phyloP scores from a whole-genome alignment of 2,888 invertebrate genomes.

The Uropetala carovei region DNA sequence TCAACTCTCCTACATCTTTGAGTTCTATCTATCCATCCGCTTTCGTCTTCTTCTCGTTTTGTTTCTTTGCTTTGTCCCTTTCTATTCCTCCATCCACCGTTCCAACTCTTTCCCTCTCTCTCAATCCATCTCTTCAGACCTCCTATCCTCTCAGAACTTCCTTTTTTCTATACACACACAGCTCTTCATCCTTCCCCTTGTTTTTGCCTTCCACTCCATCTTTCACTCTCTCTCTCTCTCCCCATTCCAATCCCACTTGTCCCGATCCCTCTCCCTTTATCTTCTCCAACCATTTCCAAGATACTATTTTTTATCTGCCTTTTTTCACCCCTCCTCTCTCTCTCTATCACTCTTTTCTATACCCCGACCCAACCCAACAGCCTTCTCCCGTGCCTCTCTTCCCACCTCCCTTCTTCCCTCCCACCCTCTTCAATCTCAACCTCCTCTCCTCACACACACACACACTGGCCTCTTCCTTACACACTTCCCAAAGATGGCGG shows the following conservation, averaged over 20 bases:
- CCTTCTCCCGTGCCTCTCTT: neutral
- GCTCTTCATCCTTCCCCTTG: neutral
- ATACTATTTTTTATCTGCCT: too few relatives aligned
- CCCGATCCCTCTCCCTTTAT: too few relatives aligned
- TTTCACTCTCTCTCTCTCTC: neutral
- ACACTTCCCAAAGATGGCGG: neutral
- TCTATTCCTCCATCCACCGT: neutral
- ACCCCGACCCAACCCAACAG: neutral
- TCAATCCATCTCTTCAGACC: neutral
- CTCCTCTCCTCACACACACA: neutral
- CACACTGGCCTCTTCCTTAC: neutral
- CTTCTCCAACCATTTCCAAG: too few relatives aligned
- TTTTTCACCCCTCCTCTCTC: too few relatives aligned
- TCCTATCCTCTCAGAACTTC: neutral
- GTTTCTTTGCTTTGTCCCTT: neutral
- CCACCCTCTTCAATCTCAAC: neutral
- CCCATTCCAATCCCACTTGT: too few relatives aligned
- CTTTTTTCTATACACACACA: neutral
- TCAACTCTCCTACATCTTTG: too few relatives aligned
- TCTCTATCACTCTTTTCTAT: too few relatives aligned
- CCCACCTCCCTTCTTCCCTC: neutral
- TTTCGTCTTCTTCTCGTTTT: neutral
- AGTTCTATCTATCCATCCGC: too few relatives aligned
- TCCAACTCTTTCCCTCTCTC: neutral
- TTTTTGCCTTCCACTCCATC: slow-evolving; percentile 22